Evolutionary conservation across 2,797 vertebrate species (phyloP), one percentile per base, ranked within the genome.

Genomic region (Alfaro cultratus): DNA sequence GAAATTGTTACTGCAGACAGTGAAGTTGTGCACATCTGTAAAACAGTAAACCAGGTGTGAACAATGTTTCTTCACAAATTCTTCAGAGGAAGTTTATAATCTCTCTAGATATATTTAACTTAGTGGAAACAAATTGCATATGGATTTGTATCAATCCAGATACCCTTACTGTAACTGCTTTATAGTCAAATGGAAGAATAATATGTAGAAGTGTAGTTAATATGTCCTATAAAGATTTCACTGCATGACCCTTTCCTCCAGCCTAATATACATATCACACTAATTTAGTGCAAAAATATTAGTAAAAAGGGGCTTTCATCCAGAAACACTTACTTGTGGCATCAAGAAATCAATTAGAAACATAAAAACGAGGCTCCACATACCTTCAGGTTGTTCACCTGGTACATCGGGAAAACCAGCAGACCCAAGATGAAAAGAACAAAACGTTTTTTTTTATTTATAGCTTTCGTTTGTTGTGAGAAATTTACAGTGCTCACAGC

Each of bases 361-460:
- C 12, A 13, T 3, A 64, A 5, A 16, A 12, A 10, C 4, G 21
- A 76, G 64, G 47, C 34, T 23, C 23, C 34, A 49, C 41, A 74
- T 70, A 71, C 34, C 23, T 60, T 34, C 41, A 75, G 55, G 70
- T 36, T 29, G 68, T 57, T 75, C 67, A 64, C 53, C 78, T 39
- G 29, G n/a, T 23, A 49, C 4, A 23, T 49, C n/a, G 49, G 21
- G 36, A 60, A 73, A 76, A 51, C 13, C 41, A 47, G 23, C 39
- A 55, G 80, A 49, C 39, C 29, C 1, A 31, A 31, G 39, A 51
- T 53, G 31, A 68, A 76, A 53, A 70, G 6, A 29, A 16, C 21
- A 36, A 70, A 60, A 51, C n/a, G 3, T 21, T 62, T 73, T 21
- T 62, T 73, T 82, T 76, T 49, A 67, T 73, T 68, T 73, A 49